Conservation (phyloP, 1,140 invertebrate genomes). For the Ephestia elutella region DNA sequence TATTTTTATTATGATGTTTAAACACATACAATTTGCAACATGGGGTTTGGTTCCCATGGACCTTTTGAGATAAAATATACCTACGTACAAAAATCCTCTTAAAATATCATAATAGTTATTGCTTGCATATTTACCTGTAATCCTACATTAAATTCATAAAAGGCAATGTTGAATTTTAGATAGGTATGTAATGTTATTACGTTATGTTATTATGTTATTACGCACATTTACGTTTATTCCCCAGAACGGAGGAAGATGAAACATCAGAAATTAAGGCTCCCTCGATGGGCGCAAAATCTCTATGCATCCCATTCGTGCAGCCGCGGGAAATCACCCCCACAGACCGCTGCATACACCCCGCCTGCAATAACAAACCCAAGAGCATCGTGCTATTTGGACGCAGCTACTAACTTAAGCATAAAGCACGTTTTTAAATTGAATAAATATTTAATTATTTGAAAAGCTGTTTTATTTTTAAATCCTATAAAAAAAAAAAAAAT, state of each 20-base stretch:
- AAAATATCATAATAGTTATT: too few species aligned
- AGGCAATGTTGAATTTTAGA: too few species aligned
- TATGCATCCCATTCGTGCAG: conserved; percentile 98
- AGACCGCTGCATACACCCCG: conserved; percentile 92
- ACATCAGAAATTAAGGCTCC: conserved; percentile 74
- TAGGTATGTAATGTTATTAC: too few species aligned
- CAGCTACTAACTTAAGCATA: conserved; percentile 85
- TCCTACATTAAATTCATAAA: too few species aligned
- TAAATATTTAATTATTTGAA: conserved; percentile 13
- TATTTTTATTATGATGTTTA: too few species aligned
- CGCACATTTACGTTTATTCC: too few species aligned
- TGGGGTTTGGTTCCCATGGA: too few species aligned
- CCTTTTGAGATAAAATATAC: too few species aligned
- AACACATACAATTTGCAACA: too few species aligned
- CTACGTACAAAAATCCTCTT: too few species aligned
- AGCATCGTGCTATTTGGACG: conserved; percentile 96
- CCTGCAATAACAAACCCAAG: conserved; percentile 86
- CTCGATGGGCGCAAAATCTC: conserved; percentile 97
- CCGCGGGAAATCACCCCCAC: conserved; percentile 75
- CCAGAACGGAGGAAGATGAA: conserved; percentile 58
- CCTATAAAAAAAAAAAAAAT: neutral
- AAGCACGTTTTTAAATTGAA: conserved; percentile 13
- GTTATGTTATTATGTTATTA: too few species aligned
- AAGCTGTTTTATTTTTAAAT: conserved; percentile 12
- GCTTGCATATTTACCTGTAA: too few species aligned